Evolutionary conservation across 2,797 vertebrate species (phyloP).

Genomic region (Echeneis naucrates): DNA sequence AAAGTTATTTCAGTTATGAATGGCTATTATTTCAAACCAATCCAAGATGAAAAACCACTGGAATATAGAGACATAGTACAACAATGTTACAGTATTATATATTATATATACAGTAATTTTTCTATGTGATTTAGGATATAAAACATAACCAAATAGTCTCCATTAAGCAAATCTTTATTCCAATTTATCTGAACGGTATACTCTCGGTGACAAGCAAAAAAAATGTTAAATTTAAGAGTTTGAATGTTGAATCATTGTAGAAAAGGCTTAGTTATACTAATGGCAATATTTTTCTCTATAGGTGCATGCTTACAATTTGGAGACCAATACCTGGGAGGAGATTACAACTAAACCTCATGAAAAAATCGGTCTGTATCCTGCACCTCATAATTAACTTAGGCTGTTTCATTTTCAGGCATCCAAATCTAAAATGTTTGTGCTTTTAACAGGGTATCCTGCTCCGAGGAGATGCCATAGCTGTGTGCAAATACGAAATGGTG

Average conservation of each 20-base stretch:
- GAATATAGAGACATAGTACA: too few species aligned
- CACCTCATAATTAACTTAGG: not conserved
- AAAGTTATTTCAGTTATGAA: not conserved
- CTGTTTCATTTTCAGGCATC: not conserved
- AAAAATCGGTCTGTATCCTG: constrained; percentile 89
- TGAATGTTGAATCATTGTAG: not conserved
- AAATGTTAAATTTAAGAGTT: too few species aligned
- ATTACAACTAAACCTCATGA: constrained; percentile 95
- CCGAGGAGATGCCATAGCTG: constrained; percentile 98
- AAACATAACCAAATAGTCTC: too few species aligned
- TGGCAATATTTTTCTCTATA: constrained; percentile 57
- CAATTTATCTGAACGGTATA: too few species aligned
- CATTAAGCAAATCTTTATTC: too few species aligned
- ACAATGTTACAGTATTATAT: too few species aligned
- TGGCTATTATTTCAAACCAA: too few species aligned
- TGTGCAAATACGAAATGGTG: constrained; percentile 96
- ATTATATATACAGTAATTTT: too few species aligned
- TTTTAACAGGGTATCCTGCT: constrained; percentile 92
- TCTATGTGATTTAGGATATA: too few species aligned
- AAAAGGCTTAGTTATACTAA: not conserved
- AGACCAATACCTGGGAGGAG: constrained; percentile 99
- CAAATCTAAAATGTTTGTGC: constrained; percentile 4
- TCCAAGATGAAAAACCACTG: too few species aligned
- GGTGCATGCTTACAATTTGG: constrained; percentile 98
- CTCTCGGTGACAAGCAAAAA: too few species aligned